A percentile compares a stretch with the other conserved stretches of the same genome.
Evolutionary conservation across 2,797 vertebrate genomes (phyloP).

Genomic region (Antennarius maculatus): DNA sequence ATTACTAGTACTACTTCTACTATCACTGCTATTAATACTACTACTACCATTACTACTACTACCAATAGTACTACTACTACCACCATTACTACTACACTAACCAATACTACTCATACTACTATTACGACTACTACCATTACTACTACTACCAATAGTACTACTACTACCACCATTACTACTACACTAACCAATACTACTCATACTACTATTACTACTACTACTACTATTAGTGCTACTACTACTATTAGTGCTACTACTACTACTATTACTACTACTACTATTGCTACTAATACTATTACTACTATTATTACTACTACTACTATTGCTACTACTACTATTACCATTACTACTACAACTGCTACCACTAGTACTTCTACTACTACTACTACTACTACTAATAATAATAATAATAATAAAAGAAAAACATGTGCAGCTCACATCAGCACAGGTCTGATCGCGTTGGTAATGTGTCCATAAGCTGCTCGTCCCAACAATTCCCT

Average conservation of each 20-base stretch:
- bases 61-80: not conserved
- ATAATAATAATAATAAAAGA: too few species aligned
- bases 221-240: not conserved
- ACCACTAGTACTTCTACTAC: too few species aligned
- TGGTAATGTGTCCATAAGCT: constrained; percentile 70
- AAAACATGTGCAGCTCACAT: constrained; percentile 43
- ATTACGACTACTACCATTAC: not conserved
- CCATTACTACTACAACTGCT: too few species aligned
- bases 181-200: too few species aligned
- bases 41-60: not conserved
- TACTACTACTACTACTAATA: not conserved
- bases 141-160: not conserved
- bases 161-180: not conserved
- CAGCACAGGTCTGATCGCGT: constrained; percentile 63
- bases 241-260: not conserved
- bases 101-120: not conserved
- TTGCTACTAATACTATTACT: not conserved
- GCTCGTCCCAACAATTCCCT: constrained; percentile 67
- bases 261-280: not conserved
- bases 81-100: not conserved
- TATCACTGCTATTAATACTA: too few species aligned
- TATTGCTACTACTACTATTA: not conserved
- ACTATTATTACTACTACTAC: not conserved
- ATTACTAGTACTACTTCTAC: not conserved
- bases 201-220: not conserved